Evolutionary conservation across 2,113 vertebrate genomes (phyloP).

Genomic region (Dendropsophus ebraccatus): DNA sequence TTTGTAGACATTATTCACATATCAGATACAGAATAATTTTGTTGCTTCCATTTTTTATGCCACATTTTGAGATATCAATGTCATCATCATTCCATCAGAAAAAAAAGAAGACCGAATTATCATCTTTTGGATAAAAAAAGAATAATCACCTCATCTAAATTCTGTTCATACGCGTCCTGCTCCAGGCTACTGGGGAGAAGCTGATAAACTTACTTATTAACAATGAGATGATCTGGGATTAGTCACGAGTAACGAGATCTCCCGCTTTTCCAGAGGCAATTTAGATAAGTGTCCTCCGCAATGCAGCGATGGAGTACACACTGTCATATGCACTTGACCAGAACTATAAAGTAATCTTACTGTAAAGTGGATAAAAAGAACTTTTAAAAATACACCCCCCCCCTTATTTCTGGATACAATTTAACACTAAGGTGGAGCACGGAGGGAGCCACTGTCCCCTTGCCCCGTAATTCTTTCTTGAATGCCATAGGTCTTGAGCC

Average conservation of each 20-base stretch:
- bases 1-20: neutral
- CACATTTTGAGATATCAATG: neutral
- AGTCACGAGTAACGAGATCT: slow-evolving; percentile 27
- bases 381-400: too few species aligned
- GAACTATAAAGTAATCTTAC: neutral
- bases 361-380: neutral
- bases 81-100: neutral
- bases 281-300: slow-evolving; percentile 13
- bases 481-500: too few species aligned
- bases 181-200: neutral
- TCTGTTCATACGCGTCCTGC: neutral
- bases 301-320: neutral
- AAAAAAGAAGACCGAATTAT: neutral
- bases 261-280: neutral
- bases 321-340: neutral
- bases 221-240: slow-evolving; percentile 31
- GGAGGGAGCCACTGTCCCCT: too few species aligned
- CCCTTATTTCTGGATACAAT: too few species aligned
- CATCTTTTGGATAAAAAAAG: neutral
- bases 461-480: too few species aligned
- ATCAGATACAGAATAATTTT: too few species aligned
- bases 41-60: neutral
- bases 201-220: slow-evolving; percentile 26
- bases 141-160: slow-evolving; percentile 28
- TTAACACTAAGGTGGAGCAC: too few species aligned